phyloP scores from a whole-genome alignment of 2,113 vertebrate genomes.

The Acrocephalus arundinaceus region DNA sequence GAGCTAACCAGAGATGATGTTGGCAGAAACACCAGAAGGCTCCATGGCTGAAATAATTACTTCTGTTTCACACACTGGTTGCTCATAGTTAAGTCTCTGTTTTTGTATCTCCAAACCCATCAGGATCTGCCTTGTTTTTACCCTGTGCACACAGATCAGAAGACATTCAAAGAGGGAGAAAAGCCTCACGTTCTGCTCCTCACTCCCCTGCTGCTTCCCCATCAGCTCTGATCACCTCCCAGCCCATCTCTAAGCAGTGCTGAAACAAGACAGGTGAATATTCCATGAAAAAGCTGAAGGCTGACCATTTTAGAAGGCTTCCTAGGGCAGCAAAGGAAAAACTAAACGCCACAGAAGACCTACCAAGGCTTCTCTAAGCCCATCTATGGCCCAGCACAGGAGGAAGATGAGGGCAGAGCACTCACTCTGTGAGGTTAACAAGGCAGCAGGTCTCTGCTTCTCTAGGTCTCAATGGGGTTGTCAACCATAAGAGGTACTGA shows the following conservation, averaged over 20 bases:
- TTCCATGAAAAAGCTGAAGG: neutral
- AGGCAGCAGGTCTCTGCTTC: neutral
- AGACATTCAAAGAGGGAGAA: neutral
- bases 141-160: neutral
- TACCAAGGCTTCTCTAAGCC: neutral
- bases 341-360: fast-evolving
- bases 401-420: neutral
- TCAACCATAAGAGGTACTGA: neutral
- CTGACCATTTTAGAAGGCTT: neutral
- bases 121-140: neutral
- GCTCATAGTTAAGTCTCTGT: neutral
- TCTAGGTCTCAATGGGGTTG: neutral
- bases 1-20: neutral
- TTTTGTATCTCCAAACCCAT: neutral
- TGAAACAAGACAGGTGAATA: neutral
- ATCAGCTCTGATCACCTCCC: neutral
- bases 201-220: neutral
- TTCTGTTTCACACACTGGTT: neutral
- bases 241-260: neutral
- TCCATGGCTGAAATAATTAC: neutral
- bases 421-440: neutral
- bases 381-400: neutral
- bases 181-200: neutral
- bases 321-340: neutral
- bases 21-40: neutral